Percentiles rank a stretch among this genome's conserved stretches.
These are phyloP conservation scores for Semnornis frantzii DNA, from an alignment of 2,113 vertebrate genomes.

Conservation along the genomic window DNA sequence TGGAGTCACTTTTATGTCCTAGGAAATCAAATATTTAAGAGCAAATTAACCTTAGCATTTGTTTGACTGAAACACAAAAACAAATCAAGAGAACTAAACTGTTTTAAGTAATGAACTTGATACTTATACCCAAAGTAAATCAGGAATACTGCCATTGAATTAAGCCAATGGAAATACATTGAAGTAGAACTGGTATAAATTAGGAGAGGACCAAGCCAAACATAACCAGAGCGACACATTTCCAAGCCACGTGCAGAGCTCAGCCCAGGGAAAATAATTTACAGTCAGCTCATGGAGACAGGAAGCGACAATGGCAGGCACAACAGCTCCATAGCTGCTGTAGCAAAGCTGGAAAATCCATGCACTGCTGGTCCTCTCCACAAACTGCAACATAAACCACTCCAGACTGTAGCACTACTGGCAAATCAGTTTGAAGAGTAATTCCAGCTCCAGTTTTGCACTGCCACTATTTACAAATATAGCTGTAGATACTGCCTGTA, in stretches of 20 bases:
- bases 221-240: slow-evolving; percentile 14
- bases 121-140: background rate
- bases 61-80: slow-evolving; percentile 15
- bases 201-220: slow-evolving; percentile 27
- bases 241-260: slow-evolving; percentile 24
- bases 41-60: slow-evolving; percentile 38
- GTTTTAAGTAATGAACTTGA: slow-evolving; percentile 16
- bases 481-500: background rate
- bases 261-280: slow-evolving; percentile 43
- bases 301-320: slow-evolving; percentile 36
- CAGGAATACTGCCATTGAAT: slow-evolving; percentile 30
- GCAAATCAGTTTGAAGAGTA: slow-evolving; percentile 12
- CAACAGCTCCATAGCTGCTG: background rate
- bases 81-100: slow-evolving; percentile 33
- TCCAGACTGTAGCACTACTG: background rate
- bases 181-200: slow-evolving; percentile 32
- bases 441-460: background rate
- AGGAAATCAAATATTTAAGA: slow-evolving; percentile 33
- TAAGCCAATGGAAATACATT: slow-evolving; percentile 34
- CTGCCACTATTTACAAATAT: background rate
- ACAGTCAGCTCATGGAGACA: slow-evolving; percentile 41
- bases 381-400: background rate
- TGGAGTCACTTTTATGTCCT: background rate
- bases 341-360: slow-evolving; percentile 18
- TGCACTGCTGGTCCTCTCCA: background rate